These are phyloP conservation scores for Neodiprion fabricii DNA, from an alignment of 1,140 invertebrate species.

Conservation along the genomic window DNA sequence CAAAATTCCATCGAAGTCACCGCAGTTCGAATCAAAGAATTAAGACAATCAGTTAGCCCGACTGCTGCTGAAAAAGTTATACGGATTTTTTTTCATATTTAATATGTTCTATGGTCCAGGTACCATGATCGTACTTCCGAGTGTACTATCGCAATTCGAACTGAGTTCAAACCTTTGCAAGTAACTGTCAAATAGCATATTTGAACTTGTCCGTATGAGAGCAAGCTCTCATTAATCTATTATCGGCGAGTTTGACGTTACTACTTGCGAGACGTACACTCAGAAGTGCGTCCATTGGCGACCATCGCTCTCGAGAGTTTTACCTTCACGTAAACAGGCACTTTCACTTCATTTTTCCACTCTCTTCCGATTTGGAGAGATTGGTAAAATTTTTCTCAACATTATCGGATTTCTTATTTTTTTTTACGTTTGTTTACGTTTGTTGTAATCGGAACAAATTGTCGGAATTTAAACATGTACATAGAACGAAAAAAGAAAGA, in stretches of 20 bases:
- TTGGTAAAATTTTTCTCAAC: no score
- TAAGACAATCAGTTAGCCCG: not conserved
- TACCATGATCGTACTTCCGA: constrained; percentile 3
- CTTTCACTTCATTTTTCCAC: not conserved
- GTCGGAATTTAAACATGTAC: no score
- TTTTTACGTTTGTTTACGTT: no score
- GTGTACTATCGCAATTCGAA: constrained; percentile 4
- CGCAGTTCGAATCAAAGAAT: not conserved
- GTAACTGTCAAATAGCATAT: constrained; percentile 1
- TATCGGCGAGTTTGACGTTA: not conserved
- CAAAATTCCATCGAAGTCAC: not conserved
- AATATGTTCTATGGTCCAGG: not conserved
- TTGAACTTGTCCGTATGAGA: constrained; percentile 1
- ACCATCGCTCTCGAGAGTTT: not conserved
- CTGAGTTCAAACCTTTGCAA: constrained; percentile 4
- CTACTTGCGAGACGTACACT: not conserved
- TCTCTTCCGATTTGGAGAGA: not conserved
- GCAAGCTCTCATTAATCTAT: not conserved
- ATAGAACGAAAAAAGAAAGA: no score
- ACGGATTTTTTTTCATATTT: constrained; percentile 1
- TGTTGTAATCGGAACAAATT: no score
- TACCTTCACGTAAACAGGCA: not conserved
- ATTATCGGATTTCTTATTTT: no score
- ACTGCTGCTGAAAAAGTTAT: not conserved
- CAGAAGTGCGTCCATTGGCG: constrained; percentile 6